phyloP scores from a whole-genome alignment of 2,113 vertebrate species.

The Eurystomus gularis region DNA sequence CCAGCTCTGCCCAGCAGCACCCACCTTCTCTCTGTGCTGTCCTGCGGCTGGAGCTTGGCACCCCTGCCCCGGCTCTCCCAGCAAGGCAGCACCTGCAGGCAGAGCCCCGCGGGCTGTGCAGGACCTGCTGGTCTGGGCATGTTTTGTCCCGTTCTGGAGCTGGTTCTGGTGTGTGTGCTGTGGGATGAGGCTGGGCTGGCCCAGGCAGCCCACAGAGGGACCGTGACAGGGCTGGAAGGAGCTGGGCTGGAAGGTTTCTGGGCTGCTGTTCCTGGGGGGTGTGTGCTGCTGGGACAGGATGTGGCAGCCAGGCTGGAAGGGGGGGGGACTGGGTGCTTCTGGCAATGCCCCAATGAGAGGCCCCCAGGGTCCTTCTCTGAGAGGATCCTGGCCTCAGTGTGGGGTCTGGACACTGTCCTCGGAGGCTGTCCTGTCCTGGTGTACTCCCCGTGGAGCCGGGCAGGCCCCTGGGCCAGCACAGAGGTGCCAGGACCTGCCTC shows the following conservation, averaged over 20 bases:
- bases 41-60: neutral
- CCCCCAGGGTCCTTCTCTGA: neutral
- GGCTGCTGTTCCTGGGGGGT: neutral
- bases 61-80: neutral
- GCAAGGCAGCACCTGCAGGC: neutral
- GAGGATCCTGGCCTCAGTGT: neutral
- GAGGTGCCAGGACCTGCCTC: neutral
- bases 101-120: neutral
- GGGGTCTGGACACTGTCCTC: neutral
- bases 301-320: neutral
- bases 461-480: neutral
- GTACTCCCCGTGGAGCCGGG: rapidly evolving
- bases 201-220: neutral
- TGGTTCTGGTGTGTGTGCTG: neutral
- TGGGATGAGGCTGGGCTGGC: rapidly evolving
- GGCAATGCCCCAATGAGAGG: neutral
- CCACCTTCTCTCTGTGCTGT: neutral
- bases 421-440: neutral
- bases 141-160: neutral
- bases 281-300: neutral
- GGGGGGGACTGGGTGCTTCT: neutral
- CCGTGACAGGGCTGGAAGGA: neutral
- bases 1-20: rapidly evolving
- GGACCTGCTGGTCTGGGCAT: neutral
- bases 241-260: neutral